Percentiles rank a stretch among this genome's conserved stretches.
These are phyloP conservation scores for Antigone vipio DNA, from an alignment of 2,113 vertebrate species.

Conservation along the genomic window DNA sequence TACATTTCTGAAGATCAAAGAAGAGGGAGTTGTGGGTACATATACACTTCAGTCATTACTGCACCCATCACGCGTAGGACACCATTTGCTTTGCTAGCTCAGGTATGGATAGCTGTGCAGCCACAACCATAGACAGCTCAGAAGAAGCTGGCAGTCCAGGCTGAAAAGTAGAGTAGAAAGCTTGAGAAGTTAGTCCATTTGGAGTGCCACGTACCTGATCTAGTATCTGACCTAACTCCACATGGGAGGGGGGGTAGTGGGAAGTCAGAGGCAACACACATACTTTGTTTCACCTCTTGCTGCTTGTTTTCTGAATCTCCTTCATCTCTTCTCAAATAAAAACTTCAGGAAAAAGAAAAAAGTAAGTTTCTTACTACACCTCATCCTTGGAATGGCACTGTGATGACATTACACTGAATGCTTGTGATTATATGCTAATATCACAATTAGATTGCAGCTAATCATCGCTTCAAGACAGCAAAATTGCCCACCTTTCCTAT, in stretches of 20 bases:
- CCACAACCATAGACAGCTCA: background rate
- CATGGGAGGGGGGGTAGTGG: accelerated
- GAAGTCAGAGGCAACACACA: background rate
- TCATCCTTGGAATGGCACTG: background rate
- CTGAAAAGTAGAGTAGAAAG: background rate
- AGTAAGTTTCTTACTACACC: background rate
- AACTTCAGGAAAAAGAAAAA: accelerated
- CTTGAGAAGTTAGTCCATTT: background rate
- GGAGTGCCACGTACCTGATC: background rate
- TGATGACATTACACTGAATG: background rate
- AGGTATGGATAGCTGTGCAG: background rate
- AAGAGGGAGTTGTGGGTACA: background rate
- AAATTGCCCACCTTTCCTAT: background rate
- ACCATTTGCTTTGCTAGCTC: background rate
- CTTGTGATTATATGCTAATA: background rate
- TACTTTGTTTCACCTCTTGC: background rate
- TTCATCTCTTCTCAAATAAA: background rate
- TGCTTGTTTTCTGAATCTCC: background rate
- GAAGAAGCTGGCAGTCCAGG: background rate
- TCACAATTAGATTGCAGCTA: background rate
- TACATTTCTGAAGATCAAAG: background rate
- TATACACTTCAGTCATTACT: background rate
- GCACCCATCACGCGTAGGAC: background rate
- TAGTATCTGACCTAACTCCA: background rate
- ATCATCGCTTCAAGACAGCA: background rate